These are phyloP conservation scores for Drosophila quadrilineata DNA, from an alignment of 1,140 invertebrate species.

Conservation along the genomic window DNA sequence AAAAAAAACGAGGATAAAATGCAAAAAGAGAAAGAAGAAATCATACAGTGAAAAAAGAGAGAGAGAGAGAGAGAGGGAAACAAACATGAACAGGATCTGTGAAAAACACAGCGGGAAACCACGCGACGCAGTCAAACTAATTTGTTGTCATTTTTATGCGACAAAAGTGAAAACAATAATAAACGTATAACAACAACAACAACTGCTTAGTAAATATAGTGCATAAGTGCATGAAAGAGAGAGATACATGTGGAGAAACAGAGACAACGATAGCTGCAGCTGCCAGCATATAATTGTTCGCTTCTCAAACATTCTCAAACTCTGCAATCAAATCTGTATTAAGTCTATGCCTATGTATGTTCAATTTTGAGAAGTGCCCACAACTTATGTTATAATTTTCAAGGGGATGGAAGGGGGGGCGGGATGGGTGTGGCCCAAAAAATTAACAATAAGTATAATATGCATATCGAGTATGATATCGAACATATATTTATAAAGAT, in stretches of 20 bases:
- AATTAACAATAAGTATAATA: too few species aligned
- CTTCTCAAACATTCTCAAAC: too few species aligned
- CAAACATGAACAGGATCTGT: slow-evolving; percentile 58
- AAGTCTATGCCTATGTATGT: too few species aligned
- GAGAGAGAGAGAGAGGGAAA: too few species aligned
- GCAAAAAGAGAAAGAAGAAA: slow-evolving; percentile 17
- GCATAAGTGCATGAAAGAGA: background rate
- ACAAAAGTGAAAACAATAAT: slow-evolving; percentile 76
- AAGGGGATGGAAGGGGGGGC: too few species aligned
- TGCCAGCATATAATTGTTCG: too few species aligned
- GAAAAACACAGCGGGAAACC: slow-evolving; percentile 76
- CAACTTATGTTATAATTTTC: too few species aligned
- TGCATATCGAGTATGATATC: too few species aligned
- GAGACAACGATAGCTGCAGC: background rate
- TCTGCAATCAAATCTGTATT: too few species aligned
- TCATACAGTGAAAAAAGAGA: slow-evolving; percentile 3
- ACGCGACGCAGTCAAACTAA: slow-evolving; percentile 69
- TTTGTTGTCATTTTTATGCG: slow-evolving; percentile 77
- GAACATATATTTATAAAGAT: too few species aligned
- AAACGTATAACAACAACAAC: slow-evolving; percentile 40
- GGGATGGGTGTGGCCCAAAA: too few species aligned
- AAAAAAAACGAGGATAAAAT: slow-evolving; percentile 5
- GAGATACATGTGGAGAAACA: background rate
- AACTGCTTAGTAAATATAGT: slow-evolving; percentile 2
- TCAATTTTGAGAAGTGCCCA: too few species aligned